Evolutionary conservation across 2,113 vertebrate genomes (phyloP), one percentile per base, ranked within the genome.

Genomic region (Hyperoodon ampullatus): DNA sequence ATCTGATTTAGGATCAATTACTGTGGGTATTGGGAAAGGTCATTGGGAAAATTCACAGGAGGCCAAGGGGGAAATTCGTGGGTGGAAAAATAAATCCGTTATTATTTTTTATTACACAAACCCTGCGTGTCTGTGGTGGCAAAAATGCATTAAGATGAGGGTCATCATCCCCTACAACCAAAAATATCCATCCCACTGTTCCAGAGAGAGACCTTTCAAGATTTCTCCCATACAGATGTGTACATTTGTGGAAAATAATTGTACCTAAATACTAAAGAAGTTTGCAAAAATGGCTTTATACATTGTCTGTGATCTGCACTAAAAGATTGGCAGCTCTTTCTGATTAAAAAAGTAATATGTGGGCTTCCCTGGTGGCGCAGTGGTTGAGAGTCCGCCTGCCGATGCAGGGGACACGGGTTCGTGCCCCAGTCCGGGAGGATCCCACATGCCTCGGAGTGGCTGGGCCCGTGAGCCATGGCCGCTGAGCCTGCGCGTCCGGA

Each of bases 1-100:
- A 99, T 99, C 98, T 98, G 98, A 99, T 98, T 98, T 98, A 98
- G 98, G 97, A 98, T 88, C 1, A 98, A 98, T 98, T 97, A 98
- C 88, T 85, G 98, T 42, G 0, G 14, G 83, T 65, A 92, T 13
- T 71, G 97, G 98, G 97, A 98, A 98, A 75, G 97, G 97, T 97
- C 97, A 93, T 95, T 92, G 97, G 98, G 97, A 96, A 98, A 97
- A 97, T 92, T 97, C 95, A 60, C 92, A 65, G 58, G 94, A 96
- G 97, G 95, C 97, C 80, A 65, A 88, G 93, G 96, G 83, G 96
- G 93, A 93, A 44, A 33, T 92, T 94, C 84, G 0, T 87, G 97
- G 97, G 94, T 0, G 50, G 71, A 33, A 75, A 61, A 95, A 97
- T 88, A 97, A 98, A 97, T 96, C 95, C 61, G 18, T 96, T 93